Evolutionary conservation across 2,888 invertebrate species (phyloP), one percentile per base, ranked within the genome.

Genomic region (Elaeidobius kamerunicus): DNA sequence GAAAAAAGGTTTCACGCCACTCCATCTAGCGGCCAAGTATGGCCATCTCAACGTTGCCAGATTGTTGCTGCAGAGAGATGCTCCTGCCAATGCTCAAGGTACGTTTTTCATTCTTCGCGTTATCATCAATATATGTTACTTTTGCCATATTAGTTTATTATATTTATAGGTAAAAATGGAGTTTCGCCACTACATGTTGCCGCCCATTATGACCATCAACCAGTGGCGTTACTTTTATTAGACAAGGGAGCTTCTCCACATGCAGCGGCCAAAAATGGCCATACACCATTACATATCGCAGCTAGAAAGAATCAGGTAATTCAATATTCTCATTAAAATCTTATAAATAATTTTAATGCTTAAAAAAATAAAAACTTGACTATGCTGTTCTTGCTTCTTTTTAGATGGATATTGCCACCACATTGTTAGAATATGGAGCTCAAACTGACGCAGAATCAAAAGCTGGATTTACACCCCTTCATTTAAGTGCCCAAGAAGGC

Each of bases 151-250:
- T n/a, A n/a, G n/a, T n/a, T n/a, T n/a, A n/a, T n/a, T n/a, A n/a
- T n/a, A n/a, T n/a, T 12, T 40, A 14, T 36, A 52, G 56, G 57
- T 51, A 93, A 88, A 75, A 94, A 95, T 68, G 91, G 92, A 59
- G 91, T 98, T 40, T 95, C 97, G 1, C 95, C 98, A 4, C 76
- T 99, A 39, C 96, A 98, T 69, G 91, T 99, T 69, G 97, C 98
- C 48, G 90, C 94, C 2, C 98, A 99, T 72, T 99, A 99, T 70
- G 94, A 97, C 70, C 90, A 95, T 70, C 87, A 91, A 45, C 86
- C 88, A 64, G 91, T 97, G 20, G 95, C 94, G 2, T 78, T 92
- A 60, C 76, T 96, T 56, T 77, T 98, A 16, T 75, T 98, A 54
- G 94, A 97, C 67, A 91, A 89, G 76, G 92, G 93, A 61, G 97